phyloP scores from a whole-genome alignment of 2,113 vertebrate species.

The Coreoperca whiteheadi region DNA sequence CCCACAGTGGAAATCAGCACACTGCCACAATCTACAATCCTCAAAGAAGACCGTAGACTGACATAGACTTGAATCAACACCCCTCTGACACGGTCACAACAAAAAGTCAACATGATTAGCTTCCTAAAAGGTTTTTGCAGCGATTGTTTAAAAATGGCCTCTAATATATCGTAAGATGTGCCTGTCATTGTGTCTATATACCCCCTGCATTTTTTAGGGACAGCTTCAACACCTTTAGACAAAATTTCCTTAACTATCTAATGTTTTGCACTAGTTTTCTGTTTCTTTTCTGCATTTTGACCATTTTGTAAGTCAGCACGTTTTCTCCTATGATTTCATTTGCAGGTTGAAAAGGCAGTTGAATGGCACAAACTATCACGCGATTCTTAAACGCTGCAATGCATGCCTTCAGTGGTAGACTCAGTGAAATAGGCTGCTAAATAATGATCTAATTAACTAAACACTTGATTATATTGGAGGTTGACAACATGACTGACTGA shows the following conservation, averaged over 20 bases:
- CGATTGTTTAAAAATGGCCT: too few species aligned
- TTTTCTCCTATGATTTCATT: background rate
- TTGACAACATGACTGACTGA: background rate
- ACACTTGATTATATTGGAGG: background rate
- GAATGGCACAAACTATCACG: background rate
- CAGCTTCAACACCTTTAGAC: background rate
- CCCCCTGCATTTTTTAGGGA: background rate
- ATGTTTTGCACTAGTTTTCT: background rate
- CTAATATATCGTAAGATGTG: background rate
- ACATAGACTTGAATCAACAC: background rate
- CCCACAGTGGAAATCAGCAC: background rate
- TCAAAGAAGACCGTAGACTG: background rate
- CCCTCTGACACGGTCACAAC: background rate
- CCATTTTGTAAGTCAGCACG: background rate
- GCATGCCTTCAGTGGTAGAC: background rate
- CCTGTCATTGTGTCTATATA: background rate
- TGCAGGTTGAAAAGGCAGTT: background rate
- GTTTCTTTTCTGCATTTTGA: background rate
- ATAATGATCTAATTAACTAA: background rate
- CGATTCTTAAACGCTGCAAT: background rate
- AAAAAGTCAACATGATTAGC: background rate
- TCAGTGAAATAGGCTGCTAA: background rate
- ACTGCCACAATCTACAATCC: background rate
- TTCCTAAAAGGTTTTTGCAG: background rate
- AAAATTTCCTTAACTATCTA: background rate